phyloP scores from a whole-genome alignment of 2,113 vertebrate species.

The Laticauda colubrina region DNA sequence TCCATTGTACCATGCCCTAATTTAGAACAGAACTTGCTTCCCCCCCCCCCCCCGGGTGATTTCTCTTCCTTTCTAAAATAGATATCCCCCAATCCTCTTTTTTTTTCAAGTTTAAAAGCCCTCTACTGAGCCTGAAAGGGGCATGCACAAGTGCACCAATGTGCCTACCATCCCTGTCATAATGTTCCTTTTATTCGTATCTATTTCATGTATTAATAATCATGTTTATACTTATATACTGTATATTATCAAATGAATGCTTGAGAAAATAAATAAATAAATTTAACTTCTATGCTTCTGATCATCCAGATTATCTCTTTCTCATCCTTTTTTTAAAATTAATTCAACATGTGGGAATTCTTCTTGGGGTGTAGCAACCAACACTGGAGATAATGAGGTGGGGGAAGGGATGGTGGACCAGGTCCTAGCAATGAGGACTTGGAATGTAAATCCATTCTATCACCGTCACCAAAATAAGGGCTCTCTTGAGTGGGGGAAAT shows the following conservation, averaged over 20 bases:
- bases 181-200: too few species aligned
- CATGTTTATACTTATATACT: too few species aligned
- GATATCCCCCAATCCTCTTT: background rate
- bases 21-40: background rate
- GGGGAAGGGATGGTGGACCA: background rate
- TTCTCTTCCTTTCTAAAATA: background rate
- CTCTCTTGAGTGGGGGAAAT: background rate
- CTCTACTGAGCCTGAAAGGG: background rate
- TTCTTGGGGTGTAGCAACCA: background rate
- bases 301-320: background rate
- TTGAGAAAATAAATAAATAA: too few species aligned
- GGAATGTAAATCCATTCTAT: background rate
- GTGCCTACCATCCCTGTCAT: too few species aligned
- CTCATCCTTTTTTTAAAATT: background rate
- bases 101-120: background rate
- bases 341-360: background rate
- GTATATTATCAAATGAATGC: too few species aligned
- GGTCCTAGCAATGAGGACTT: background rate
- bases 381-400: background rate
- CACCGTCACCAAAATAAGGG: background rate
- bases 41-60: background rate
- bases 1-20: background rate
- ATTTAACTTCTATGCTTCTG: background rate
- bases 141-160: too few species aligned
- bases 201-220: too few species aligned